These are phyloP conservation scores for Castor canadensis DNA, from an alignment of 2,113 vertebrate species.

Conservation along the genomic window DNA sequence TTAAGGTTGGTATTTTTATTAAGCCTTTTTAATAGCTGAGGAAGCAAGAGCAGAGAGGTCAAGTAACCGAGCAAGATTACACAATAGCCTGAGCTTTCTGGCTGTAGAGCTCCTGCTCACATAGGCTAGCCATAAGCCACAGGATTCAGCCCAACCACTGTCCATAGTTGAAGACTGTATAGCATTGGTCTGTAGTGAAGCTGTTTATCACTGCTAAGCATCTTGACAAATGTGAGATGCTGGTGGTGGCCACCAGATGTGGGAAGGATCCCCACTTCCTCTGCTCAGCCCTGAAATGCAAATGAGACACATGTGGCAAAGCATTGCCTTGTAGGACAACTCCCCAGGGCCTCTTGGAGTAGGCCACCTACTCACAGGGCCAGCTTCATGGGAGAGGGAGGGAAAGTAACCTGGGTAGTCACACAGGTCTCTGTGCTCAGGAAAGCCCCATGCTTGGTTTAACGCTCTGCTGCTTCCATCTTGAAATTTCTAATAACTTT, in stretches of 20 bases:
- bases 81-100: neutral
- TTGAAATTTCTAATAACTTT: neutral
- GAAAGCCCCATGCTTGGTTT: neutral
- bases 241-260: neutral
- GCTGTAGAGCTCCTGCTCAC: neutral
- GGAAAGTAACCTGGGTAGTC: neutral
- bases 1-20: neutral
- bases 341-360: neutral
- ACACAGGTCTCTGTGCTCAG: neutral
- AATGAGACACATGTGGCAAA: neutral
- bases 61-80: neutral
- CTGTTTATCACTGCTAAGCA: neutral
- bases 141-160: neutral
- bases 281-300: neutral
- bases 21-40: neutral
- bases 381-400: neutral
- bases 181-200: neutral
- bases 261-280: neutral
- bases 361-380: neutral
- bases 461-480: neutral
- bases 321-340: neutral
- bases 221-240: neutral
- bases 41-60: neutral
- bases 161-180: neutral
- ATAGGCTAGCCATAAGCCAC: neutral